Conservation (phyloP, 2,888 invertebrate genomes). For the Zeuzera pyrina region DNA sequence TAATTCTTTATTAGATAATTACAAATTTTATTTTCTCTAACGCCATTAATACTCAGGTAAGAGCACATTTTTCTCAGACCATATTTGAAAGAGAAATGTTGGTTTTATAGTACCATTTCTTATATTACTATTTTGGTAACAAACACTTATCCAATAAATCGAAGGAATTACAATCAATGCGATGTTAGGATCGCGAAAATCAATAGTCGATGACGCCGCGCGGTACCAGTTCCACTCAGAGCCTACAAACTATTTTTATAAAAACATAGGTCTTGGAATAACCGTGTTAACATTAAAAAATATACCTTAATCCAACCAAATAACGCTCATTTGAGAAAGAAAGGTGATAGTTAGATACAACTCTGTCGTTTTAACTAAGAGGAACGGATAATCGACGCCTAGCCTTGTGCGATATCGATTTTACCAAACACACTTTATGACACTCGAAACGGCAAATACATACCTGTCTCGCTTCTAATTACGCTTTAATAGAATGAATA, state of each 20-base stretch:
- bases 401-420: slow-evolving; percentile 75
- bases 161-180: slow-evolving; percentile 9
- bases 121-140: neutral
- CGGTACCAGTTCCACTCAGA: slow-evolving; percentile 1
- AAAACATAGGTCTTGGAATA: slow-evolving; percentile 6
- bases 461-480: slow-evolving; percentile 27
- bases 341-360: slow-evolving; percentile 14
- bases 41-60: too few species aligned
- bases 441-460: slow-evolving; percentile 23
- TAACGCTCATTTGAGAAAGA: slow-evolving; percentile 15
- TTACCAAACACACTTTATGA: slow-evolving; percentile 50
- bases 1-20: too few species aligned
- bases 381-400: slow-evolving; percentile 68
- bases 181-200: slow-evolving; percentile 13
- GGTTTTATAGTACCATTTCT: neutral
- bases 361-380: slow-evolving; percentile 11
- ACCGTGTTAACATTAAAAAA: slow-evolving; percentile 10
- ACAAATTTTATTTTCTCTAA: too few species aligned
- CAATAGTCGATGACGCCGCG: slow-evolving; percentile 15
- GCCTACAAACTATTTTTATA: slow-evolving; percentile 3
- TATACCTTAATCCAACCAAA: fast-evolving
- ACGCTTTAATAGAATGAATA: slow-evolving; percentile 9
- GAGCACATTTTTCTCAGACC: too few species aligned
- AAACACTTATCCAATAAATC: slow-evolving; percentile 11
- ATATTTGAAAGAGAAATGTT: too few species aligned